phyloP scores from a whole-genome alignment of 2,797 vertebrate genomes.

The Neoniphon sammara region DNA sequence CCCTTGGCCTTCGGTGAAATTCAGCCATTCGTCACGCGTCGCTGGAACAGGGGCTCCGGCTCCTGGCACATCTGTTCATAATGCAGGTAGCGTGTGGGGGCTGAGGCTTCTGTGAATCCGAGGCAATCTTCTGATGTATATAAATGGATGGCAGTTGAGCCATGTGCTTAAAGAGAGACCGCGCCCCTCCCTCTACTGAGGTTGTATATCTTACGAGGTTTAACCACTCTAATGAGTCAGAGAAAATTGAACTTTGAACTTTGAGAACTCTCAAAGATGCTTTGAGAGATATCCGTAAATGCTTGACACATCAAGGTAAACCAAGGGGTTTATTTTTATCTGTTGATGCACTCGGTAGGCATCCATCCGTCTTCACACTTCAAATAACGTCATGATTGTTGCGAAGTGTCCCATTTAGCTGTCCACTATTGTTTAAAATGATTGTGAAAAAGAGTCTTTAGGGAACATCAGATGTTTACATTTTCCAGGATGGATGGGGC shows the following conservation, averaged over 20 bases:
- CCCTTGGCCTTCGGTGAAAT: slow-evolving; percentile 73
- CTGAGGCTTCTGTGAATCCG: slow-evolving; percentile 54
- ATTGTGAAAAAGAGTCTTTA: slow-evolving; percentile 39
- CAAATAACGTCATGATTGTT: slow-evolving; percentile 59
- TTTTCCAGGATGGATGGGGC: slow-evolving; percentile 57
- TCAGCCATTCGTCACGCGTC: slow-evolving; percentile 76
- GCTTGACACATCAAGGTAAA: slow-evolving; percentile 3
- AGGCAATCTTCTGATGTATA: slow-evolving; percentile 63
- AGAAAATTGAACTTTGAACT: slow-evolving; percentile 49
- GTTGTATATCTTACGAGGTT: slow-evolving; percentile 48
- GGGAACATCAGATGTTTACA: slow-evolving; percentile 64
- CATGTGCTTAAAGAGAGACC: slow-evolving; percentile 29
- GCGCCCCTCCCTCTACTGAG: slow-evolving; percentile 52
- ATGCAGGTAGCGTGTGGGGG: slow-evolving; percentile 75
- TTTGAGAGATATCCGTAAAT: slow-evolving; percentile 9
- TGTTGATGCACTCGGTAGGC: not conserved
- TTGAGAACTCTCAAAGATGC: slow-evolving; percentile 3
- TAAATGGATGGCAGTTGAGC: slow-evolving; percentile 57
- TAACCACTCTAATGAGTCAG: slow-evolving; percentile 12
- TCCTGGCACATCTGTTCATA: slow-evolving; percentile 81
- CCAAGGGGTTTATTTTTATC: slow-evolving; percentile 18
- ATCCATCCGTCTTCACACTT: slow-evolving; percentile 57
- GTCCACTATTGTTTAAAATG: slow-evolving; percentile 65
- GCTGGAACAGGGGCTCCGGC: slow-evolving; percentile 56
- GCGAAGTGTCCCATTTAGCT: slow-evolving; percentile 62